Percentiles rank a stretch among this genome's conserved stretches.
Evolutionary conservation across 2,797 vertebrate genomes (phyloP).

Genomic region (Falco novaeseelandiae): DNA sequence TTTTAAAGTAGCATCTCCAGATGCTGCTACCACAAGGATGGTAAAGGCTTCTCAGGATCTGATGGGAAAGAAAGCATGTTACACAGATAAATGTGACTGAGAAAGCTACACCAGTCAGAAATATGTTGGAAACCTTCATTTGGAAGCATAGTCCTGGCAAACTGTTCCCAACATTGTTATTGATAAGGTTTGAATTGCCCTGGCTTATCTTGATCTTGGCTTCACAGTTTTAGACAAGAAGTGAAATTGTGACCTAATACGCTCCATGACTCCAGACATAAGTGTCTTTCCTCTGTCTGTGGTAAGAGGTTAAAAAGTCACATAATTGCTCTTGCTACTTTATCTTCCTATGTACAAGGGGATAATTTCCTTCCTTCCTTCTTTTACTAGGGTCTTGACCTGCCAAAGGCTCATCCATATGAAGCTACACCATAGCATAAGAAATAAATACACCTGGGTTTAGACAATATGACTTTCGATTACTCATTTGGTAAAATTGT

Average conservation of each 20-base stretch:
- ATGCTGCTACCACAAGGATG: neutral
- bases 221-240: neutral
- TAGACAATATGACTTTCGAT: accelerated
- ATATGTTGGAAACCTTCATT: neutral
- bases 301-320: neutral
- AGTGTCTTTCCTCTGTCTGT: neutral
- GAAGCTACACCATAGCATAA: neutral
- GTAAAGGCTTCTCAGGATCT: neutral
- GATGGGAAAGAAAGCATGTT: neutral
- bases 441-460: neutral
- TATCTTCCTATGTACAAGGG: neutral
- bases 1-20: neutral
- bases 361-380: neutral
- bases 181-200: neutral
- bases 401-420: neutral
- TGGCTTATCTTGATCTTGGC: neutral
- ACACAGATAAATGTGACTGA: neutral
- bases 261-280: neutral
- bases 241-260: neutral
- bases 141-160: neutral
- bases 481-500: neutral
- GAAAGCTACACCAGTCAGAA: neutral
- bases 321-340: neutral
- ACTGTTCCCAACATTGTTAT: neutral
- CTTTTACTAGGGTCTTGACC: neutral